Evolutionary conservation across 2,888 invertebrate genomes (phyloP).

Genomic region (Patella caerulea): DNA sequence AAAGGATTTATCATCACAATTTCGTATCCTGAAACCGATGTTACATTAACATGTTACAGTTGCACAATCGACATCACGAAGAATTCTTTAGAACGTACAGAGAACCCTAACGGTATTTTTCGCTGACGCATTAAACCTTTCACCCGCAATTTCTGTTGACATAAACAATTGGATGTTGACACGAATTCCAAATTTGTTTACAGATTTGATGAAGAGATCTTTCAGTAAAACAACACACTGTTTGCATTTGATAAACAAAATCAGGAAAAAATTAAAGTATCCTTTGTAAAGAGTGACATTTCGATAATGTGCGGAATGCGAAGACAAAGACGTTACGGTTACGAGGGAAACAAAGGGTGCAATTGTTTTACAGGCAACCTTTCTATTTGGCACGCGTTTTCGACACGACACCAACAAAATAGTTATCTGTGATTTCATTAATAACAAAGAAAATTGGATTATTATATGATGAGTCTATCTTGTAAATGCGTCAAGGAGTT

Average conservation of each 20-base stretch:
- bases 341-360: not conserved
- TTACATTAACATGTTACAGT: no score
- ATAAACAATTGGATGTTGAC: not conserved
- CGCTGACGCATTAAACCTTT: no score
- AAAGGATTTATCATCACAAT: no score
- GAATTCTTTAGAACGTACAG: no score
- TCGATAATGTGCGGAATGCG: not conserved
- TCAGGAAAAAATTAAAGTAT: not conserved
- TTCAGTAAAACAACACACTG: not conserved
- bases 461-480: no score
- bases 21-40: no score
- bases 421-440: no score
- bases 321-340: conserved; percentile 5
- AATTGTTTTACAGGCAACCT: not conserved
- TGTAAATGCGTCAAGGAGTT: no score
- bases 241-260: not conserved
- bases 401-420: not conserved
- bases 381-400: conserved; percentile 1
- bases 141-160: not conserved
- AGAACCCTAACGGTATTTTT: no score
- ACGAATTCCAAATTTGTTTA: not conserved
- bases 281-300: not conserved
- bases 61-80: no score
- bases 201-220: not conserved
- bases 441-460: no score